These are phyloP conservation scores for Gryon sp. DNA, from an alignment of 1,140 invertebrate species.

Conservation along the genomic window DNA sequence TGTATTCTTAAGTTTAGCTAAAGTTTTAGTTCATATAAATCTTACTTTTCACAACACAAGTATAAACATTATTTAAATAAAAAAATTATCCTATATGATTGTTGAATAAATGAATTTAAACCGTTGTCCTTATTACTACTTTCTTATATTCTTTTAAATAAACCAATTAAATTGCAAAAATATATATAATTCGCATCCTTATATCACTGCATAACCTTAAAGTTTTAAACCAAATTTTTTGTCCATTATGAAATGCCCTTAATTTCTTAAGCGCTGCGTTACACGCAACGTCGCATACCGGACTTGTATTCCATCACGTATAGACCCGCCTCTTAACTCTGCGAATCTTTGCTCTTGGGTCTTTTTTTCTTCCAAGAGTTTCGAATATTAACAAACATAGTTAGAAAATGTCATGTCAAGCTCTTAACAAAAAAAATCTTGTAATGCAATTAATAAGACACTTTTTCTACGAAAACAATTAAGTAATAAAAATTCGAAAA, in stretches of 20 bases:
- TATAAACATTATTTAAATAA: too few relatives aligned
- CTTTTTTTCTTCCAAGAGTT: slow-evolving; percentile 10
- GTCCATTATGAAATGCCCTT: slow-evolving; percentile 21
- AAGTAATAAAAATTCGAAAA: slow-evolving; percentile 4
- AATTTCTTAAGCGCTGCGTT: slow-evolving; percentile 29
- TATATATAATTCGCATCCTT: background rate
- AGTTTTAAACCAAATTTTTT: slow-evolving; percentile 19
- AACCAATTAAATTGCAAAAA: slow-evolving; percentile 2
- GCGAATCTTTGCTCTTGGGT: slow-evolving; percentile 12
- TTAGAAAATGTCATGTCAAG: slow-evolving; percentile 19
- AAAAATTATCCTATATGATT: too few relatives aligned
- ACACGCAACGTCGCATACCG: slow-evolving; percentile 33
- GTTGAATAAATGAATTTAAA: too few relatives aligned
- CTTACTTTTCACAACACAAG: too few relatives aligned
- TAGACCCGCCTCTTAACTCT: slow-evolving; percentile 18
- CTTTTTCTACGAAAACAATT: background rate
- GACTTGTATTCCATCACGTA: slow-evolving; percentile 18
- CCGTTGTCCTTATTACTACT: too few relatives aligned
- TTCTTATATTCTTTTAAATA: too few relatives aligned
- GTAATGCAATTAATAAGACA: slow-evolving; percentile 23
- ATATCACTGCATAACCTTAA: background rate
- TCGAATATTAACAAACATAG: slow-evolving; percentile 12
- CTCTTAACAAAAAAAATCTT: slow-evolving; percentile 19
- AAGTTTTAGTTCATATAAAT: too few relatives aligned
- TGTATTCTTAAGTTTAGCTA: too few relatives aligned